Base-by-base conservation (phyloP, 2,113 vertebrate species). In the Ceuthmochares aereus region DNA sequence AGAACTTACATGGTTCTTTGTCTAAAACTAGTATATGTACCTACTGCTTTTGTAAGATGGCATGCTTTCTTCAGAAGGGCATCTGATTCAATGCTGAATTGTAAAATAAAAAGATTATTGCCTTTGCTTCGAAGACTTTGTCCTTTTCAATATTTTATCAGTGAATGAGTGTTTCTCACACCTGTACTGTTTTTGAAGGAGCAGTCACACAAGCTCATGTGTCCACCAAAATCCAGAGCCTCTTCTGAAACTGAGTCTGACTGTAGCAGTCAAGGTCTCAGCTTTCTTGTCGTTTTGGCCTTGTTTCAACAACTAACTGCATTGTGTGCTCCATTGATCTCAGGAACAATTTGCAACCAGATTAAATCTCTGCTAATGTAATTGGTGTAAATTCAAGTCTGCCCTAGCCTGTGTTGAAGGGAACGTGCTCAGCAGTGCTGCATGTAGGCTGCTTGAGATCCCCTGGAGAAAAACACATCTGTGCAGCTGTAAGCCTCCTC, bases 201-300 rank as follows among this genome's bases (percentile, higher is more conserved):
- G 51, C 2, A 6, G 51, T 32, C 10, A 9, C 14, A 51, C 2
- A 18, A 79, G 7, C 26, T 54, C 6, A 12, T 0, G 1, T 32
- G 14, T 25, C 13, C 2, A 5, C 14, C 25, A 84, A 30, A 51
- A 26, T 1, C 1, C 1, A 3, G 60, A 78, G 51, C 16, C 5
- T 3, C 15, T 12, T 45, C 21, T 63, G 45, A 60, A 27, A 4
- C 26, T 32, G 16, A 43, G 40, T 42, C 34, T 82, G n/a, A 29
- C 30, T 68, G 42, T 9, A 1, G 66, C 25, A 43, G 12, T 8
- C 20, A 2, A 2, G n/a, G 27, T 45, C 55, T 34, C 0, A 2
- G 4, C 5, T 17, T 67, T 51, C 26, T 10, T 59, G 22, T 26
- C 17, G 8, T 15, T 69, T 70, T 92, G 87, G 79, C 79, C 51